Evolutionary conservation across 64 coral and sea anemone genomes (phyloP), one percentile per base, ranked within the genome.

Genomic region (Montipora cactus): DNA sequence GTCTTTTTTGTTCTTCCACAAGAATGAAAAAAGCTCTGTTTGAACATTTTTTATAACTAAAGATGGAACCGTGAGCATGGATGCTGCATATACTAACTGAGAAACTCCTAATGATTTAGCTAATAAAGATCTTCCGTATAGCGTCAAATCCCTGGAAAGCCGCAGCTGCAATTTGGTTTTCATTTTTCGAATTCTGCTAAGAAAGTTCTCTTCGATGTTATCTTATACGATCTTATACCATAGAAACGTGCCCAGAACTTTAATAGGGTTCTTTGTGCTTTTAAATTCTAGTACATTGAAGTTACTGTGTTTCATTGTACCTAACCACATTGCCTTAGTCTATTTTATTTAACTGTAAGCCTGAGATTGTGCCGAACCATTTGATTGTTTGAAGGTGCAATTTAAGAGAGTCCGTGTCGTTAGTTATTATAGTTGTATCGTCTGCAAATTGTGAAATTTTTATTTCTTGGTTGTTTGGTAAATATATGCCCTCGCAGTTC

Each of bases 131-230:
- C 76, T 78, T 78, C 76, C 47, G 12, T 49, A 78, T 48, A 78
- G 48, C 8, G 76, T 78, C 76, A 78, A 19, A 48, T 78, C 76
- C 4, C 76, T 28, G 48, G 47, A 78, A 78, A 44, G 48, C 76
- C 76, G 51, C 76, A 78, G 48, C 12, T 78, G 44, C 37, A 78
- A 46, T 44, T 78, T 78, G 49, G 76, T 78, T 78, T 78, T 7
- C 8, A 49, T 16, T 44, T 78, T 78, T 78, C 46, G 9, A 46
- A 78, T 78, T 46, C 49, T 78, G 15, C 14, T 0, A 46, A 16
- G 3, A 16, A 78, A 49, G 13, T 78, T 78, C 5, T 49, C 44
- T 13, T 78, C 76, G 47, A 49, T 78, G 46, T 78, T 78, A 44
- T 48, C 45, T 44, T 78, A 51, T 47, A 49, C 10, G 49, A 37